Conservation (phyloP, 2,113 vertebrate genomes). For the Orthochromis malagaraziensis region DNA sequence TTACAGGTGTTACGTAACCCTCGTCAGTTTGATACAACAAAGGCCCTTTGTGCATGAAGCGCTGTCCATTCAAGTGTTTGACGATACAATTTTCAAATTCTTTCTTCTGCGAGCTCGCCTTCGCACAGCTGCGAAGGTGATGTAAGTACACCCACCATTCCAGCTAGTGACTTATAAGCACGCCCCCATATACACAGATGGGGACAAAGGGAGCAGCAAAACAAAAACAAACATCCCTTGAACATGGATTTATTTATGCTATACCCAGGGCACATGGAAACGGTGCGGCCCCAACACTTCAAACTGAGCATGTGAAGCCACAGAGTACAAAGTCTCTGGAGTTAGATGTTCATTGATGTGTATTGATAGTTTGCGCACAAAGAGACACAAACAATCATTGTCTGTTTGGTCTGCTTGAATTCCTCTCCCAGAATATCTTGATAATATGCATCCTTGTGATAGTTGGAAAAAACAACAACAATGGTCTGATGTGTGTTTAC, state of each 20-base stretch:
- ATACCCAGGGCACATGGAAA: slow-evolving; percentile 23
- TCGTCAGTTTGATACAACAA: slow-evolving; percentile 1
- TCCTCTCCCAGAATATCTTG: slow-evolving; percentile 40
- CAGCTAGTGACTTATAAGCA: background rate
- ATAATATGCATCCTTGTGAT: slow-evolving; percentile 32
- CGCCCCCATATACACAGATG: background rate
- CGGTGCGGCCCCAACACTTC: slow-evolving; percentile 10
- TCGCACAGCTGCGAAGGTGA: background rate
- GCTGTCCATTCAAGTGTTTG: background rate
- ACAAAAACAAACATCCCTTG: slow-evolving; percentile 42
- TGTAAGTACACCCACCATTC: background rate
- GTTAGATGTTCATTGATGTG: slow-evolving; percentile 50
- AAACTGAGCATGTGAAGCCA: slow-evolving; percentile 15
- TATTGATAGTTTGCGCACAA: slow-evolving; percentile 51
- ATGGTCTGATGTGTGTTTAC: slow-evolving; percentile 50
- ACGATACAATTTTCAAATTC: background rate
- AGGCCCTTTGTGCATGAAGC: slow-evolving; percentile 4
- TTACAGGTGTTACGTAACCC: background rate
- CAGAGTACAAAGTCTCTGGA: background rate
- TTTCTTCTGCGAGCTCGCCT: background rate
- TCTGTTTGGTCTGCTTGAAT: slow-evolving; percentile 57
- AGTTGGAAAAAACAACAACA: slow-evolving; percentile 18
- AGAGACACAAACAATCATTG: slow-evolving; percentile 49
- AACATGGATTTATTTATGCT: slow-evolving; percentile 37
- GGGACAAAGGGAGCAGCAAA: slow-evolving; percentile 23